Evolutionary conservation across 2,888 invertebrate genomes (phyloP).

Genomic region (Acrocera orbiculus): DNA sequence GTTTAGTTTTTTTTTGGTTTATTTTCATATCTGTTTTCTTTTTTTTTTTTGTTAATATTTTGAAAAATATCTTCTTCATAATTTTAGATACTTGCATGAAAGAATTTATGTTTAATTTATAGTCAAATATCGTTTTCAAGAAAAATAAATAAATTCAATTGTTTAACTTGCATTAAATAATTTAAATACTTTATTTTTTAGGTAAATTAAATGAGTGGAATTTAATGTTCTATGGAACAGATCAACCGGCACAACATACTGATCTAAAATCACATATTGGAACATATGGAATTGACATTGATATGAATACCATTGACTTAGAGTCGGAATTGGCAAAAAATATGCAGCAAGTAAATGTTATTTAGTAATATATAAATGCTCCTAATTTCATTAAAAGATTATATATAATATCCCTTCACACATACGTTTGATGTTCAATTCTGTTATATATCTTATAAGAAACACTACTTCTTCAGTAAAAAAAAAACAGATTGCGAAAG

Average conservation of each 20-base stretch:
- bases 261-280: constrained; percentile 21
- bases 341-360: constrained; percentile 38
- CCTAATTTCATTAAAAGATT: too few species aligned
- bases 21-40: not conserved
- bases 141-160: too few species aligned
- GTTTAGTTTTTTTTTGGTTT: not conserved
- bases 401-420: constrained; percentile 3
- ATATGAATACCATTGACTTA: constrained; percentile 40
- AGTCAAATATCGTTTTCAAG: too few species aligned
- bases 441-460: too few species aligned
- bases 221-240: constrained; percentile 66
- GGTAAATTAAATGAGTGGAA: constrained; percentile 60
- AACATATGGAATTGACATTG: constrained; percentile 34
- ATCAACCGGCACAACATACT: constrained; percentile 39
- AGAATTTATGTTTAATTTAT: too few species aligned
- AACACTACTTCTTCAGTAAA: too few species aligned
- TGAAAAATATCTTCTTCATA: too few species aligned
- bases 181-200: constrained; percentile 14
- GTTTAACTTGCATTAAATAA: constrained; percentile 8
- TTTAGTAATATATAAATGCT: constrained; percentile 6
- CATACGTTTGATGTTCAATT: too few species aligned
- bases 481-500: too few species aligned
- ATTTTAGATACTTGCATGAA: too few species aligned
- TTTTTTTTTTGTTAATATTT: too few species aligned
- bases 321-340: constrained; percentile 38